phyloP scores from a whole-genome alignment of 2,113 vertebrate genomes.

The Catharus minimus region DNA sequence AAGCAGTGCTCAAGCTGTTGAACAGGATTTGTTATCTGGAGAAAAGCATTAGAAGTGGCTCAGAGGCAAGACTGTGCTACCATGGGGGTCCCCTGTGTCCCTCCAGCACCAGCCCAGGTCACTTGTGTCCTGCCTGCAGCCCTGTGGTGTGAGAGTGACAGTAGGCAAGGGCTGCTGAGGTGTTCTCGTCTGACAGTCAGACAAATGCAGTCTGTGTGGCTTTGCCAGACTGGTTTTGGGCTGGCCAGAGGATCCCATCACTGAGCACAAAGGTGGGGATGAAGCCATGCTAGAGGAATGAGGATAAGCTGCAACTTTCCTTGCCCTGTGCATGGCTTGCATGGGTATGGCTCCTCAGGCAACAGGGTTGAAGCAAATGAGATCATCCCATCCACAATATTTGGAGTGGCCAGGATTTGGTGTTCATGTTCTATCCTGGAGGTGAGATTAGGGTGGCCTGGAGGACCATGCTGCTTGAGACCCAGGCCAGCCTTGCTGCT shows the following conservation, averaged over 20 bases:
- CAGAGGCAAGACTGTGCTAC: neutral
- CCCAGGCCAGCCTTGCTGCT: neutral
- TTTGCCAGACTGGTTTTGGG: neutral
- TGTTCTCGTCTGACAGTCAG: neutral
- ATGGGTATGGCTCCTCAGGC: neutral
- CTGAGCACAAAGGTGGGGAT: neutral
- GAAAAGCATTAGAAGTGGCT: neutral
- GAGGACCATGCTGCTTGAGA: neutral
- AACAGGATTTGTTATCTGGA: neutral
- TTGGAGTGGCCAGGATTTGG: neutral
- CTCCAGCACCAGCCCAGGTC: neutral
- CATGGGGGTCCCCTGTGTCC: neutral
- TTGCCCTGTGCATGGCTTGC: neutral
- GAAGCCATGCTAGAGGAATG: neutral
- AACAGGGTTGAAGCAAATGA: neutral
- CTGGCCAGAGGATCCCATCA: neutral
- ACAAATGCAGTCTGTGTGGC: neutral
- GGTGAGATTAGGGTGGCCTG: neutral
- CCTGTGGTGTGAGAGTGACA: neutral
- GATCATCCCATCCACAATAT: neutral
- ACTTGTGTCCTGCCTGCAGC: neutral
- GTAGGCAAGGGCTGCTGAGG: neutral
- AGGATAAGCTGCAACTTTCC: neutral
- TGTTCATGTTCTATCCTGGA: neutral
- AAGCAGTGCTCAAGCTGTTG: neutral